Evolutionary conservation across 2,888 invertebrate species (phyloP), one percentile per base, ranked within the genome.

Genomic region (Mimumesa dahlbomi): DNA sequence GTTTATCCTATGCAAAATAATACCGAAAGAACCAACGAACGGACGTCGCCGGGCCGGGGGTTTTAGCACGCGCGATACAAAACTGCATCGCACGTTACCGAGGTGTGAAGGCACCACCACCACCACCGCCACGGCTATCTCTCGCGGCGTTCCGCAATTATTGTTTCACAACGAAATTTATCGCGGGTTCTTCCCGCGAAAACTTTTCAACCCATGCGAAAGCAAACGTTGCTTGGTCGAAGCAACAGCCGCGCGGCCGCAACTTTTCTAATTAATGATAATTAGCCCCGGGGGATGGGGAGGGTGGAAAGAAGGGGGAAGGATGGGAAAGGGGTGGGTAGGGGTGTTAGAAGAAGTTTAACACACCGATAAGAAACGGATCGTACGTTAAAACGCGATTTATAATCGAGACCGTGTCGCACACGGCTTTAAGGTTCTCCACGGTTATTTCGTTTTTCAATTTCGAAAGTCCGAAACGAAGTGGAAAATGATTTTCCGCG

Each of bases 181-280:
- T 74, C 73, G 45, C 52, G 56, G 25, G 48, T 42, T 59, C 52
- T 40, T 50, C 46, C 63, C 38, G 54, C 49, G 45, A 61, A 73
- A 73, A 29, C 61, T 74, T 73, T 25, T 57, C 36, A 56, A 52
- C 52, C 56, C 58, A 52, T 56, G 62, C 67, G 48, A 49, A 49
- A 58, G 25, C 38, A 34, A 53, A 34, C 42, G 54, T 1, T 21
- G 34, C 40, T 16, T 38, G 13, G 31, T 22, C 38, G 36, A 29
- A 49, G 42, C 50, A 45, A 38, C 40, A 19, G 46, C 38, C 49
- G 18, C 34, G 25, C 50, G 57, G 54, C 7, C 46, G 54, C 75
- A 88, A 88, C 87, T 88, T 88, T 87, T 87, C 87, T 87, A 87
- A 88, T 87, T 88, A 88, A 87, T 87, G 88, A 85, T 88, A 88